Evolutionary conservation across 2,888 invertebrate genomes (phyloP).

Genomic region (Tetheella fluctuosa): DNA sequence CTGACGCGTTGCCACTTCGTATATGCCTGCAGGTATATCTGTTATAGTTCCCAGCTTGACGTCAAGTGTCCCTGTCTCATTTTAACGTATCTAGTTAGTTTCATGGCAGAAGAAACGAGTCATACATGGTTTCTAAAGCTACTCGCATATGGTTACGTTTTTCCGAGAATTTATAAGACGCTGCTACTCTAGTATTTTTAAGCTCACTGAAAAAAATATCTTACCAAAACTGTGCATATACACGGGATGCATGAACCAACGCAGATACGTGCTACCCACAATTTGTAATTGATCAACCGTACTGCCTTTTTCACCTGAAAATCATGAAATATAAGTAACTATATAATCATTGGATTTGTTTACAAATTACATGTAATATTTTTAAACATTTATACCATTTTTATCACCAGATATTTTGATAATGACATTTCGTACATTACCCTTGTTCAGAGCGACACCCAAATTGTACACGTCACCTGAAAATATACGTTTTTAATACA

Average conservation of each 20-base stretch:
- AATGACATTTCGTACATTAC: conserved; percentile 88
- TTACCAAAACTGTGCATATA: conserved; percentile 97
- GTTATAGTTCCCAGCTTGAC: too few species aligned
- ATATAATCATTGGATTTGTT: too few species aligned
- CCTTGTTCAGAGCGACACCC: conserved; percentile 88
- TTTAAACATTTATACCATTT: conserved; percentile 51
- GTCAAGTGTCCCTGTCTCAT: too few species aligned
- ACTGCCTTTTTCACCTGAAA: conserved; percentile 58
- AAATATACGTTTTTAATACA: conserved; percentile 21
- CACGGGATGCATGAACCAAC: conserved; percentile 92
- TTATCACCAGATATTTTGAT: conserved; percentile 86
- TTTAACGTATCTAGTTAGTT: too few species aligned
- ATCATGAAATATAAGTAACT: neutral
- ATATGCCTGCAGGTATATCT: too few species aligned
- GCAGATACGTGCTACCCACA: conserved; percentile 88
- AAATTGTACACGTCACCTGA: conserved; percentile 90
- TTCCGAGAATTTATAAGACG: too few species aligned
- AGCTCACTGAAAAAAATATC: neutral
- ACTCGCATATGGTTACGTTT: too few species aligned
- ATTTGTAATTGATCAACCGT: conserved; percentile 89
- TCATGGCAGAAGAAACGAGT: too few species aligned
- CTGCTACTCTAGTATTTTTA: too few species aligned
- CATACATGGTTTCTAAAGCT: too few species aligned
- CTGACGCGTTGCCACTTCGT: too few species aligned
- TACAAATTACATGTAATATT: too few species aligned